Evolutionary conservation across 2,797 vertebrate genomes (phyloP).

Genomic region (Chloroceryle amazona): DNA sequence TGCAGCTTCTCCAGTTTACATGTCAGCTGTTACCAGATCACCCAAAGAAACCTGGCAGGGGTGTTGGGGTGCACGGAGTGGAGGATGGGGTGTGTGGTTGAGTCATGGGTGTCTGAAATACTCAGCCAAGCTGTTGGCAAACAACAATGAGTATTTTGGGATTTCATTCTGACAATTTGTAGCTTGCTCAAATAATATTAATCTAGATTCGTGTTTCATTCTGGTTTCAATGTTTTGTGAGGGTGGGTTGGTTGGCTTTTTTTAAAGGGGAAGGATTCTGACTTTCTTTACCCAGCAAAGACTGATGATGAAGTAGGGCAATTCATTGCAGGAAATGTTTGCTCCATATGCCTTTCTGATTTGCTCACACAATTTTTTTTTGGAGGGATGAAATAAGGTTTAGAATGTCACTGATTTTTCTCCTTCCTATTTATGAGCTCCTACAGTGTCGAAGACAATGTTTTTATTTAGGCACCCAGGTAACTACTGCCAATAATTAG

Average conservation of each 20-base stretch:
- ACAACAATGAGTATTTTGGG: not conserved
- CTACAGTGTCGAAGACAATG: not conserved
- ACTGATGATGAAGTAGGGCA: not conserved
- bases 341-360: not conserved
- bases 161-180: not conserved
- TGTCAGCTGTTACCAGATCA: not conserved
- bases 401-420: not conserved
- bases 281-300: not conserved
- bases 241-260: not conserved
- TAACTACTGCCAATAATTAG: not conserved
- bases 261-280: fast-evolving
- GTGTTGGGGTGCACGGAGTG: no score
- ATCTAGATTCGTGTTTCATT: not conserved
- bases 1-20: not conserved
- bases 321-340: not conserved
- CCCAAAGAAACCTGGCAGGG: not conserved
- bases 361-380: not conserved
- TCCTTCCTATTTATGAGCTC: not conserved
- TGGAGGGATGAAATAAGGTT: not conserved
- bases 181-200: not conserved
- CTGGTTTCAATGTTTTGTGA: not conserved
- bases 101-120: not conserved
- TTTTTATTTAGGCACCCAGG: not conserved
- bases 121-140: not conserved
- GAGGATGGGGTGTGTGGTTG: not conserved